phyloP scores from a whole-genome alignment of 2,113 vertebrate genomes.

The Chamaea fasciata region DNA sequence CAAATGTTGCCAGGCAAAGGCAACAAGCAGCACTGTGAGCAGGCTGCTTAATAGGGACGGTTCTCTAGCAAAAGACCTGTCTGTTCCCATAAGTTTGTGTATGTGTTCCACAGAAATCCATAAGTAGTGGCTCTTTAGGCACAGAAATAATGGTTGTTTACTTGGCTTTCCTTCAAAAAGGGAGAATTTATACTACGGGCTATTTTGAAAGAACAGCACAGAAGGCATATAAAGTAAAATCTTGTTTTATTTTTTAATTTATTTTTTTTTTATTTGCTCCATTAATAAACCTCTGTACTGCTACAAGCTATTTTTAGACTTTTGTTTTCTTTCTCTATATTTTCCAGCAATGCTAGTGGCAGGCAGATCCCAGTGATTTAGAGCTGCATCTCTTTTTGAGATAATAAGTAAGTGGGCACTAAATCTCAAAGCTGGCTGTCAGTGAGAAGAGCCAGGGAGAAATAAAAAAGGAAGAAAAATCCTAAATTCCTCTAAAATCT shows the following conservation, averaged over 20 bases:
- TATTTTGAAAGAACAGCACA: background rate
- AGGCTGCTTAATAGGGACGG: background rate
- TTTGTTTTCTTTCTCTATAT: background rate
- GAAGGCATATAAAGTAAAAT: background rate
- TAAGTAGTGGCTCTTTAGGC: background rate
- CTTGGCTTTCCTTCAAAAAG: background rate
- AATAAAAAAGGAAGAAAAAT: background rate
- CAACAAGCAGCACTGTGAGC: background rate
- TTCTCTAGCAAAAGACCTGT: accelerated
- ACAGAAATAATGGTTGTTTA: background rate
- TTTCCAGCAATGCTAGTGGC: background rate
- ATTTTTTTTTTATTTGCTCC: background rate
- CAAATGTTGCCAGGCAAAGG: background rate
- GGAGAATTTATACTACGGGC: background rate
- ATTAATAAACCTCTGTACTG: background rate
- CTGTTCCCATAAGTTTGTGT: background rate
- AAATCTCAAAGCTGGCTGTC: background rate
- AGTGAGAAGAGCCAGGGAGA: background rate
- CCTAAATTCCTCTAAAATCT: background rate
- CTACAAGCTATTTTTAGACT: background rate
- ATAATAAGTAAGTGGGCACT: background rate
- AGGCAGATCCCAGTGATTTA: constrained; percentile 21
- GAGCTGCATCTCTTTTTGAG: background rate
- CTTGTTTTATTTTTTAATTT: background rate
- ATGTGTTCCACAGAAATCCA: background rate